Evolutionary conservation across 2,113 vertebrate genomes (phyloP), one percentile per base, ranked within the genome.

Genomic region (Pionites leucogaster): DNA sequence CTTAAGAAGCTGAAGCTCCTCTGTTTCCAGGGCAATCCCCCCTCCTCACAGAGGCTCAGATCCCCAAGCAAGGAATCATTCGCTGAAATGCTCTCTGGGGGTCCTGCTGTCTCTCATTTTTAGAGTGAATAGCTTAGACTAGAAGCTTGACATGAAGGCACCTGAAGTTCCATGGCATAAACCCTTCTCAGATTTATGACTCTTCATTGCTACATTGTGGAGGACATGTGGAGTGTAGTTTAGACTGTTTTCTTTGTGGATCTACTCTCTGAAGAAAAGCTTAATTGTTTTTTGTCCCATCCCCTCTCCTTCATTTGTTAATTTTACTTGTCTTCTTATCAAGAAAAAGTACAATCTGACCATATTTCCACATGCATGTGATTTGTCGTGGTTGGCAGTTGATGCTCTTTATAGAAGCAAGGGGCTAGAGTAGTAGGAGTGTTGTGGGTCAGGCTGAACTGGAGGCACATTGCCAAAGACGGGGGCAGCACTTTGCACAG

Each of bases 401-500:
- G 79, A 75, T 82, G 76, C 69, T 96, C 65, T 86, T 92, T 93
- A 76, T 90, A 84, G 95, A 79, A 89, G 83, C 52, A 86, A 84
- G 91, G 44, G 64, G 24, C 65, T 93, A 77, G 47, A 96, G 47
- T 3, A 90, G 46, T 33, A 86, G 64, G 86, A 90, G 72, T 67
- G 69, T 23, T 92, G 88, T 92, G 91, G 95, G 95, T 96, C 96
- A 96, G 83, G 74, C 80, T 95, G 95, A 93, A 93, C 95, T 68
- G 77, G 39, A 91, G 86, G 92, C 91, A 92, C 17, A 17, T 31
- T 88, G 88, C 93, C 96, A 96, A 91, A 94, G 90, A 63, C 7
- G 53, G 88, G 91, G 92, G 96, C 92, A 96, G 95, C 41, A 37
- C 90, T 96, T 79, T 79, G 77, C 72, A 68, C 39, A 47, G 77